Evolutionary conservation across 2,888 invertebrate genomes (phyloP), one percentile per base, ranked within the genome.

Genomic region (Chloromyia formosa): DNA sequence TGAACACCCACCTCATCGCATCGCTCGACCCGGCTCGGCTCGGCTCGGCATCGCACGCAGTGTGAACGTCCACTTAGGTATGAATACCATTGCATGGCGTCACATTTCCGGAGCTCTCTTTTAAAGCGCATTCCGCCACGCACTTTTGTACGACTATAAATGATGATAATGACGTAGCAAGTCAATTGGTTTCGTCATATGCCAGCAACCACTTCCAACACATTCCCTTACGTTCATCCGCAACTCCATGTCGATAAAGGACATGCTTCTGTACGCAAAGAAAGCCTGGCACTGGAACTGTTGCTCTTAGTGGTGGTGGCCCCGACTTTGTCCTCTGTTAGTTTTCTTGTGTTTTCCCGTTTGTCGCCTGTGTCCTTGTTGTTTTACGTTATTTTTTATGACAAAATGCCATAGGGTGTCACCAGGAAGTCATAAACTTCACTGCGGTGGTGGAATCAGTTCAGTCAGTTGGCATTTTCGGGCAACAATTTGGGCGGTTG

Each of bases 341-440:
- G 62, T 40, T 40, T 62, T 62, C 40, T 62, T 62, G 16, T 40
- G 62, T 62, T 62, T 66, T 49, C 22, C 66, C 35, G 49, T 66
- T 66, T 45, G 5, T 66, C 66, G 45, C 66, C 66, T 49, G 66
- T 66, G 14, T 66, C 66, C 9, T 45, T 18, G 66, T 45, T 66
- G 35, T 49, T 66, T 58, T 69, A 12, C 16, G n/a, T 69, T 69
- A 54, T 54, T 69, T 71, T 71, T 71, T 71, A 71, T 56, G 58
- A 56, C 56, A 56, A 56, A 69, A 56, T 58, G 71, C 71, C 58
- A 71, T 56, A 71, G 71, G 71, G 71, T 71, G 71, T 71, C 71
- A 71, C 56, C 35, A 35, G 56, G 71, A 56, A 56, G 56, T 71
- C 71, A 71, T 71, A 71, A 71, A 71, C 35, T 71, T 71, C 42